Evolutionary conservation across 2,113 vertebrate species (phyloP), one percentile per base, ranked within the genome.

Genomic region (Sceloporus tristichus): DNA sequence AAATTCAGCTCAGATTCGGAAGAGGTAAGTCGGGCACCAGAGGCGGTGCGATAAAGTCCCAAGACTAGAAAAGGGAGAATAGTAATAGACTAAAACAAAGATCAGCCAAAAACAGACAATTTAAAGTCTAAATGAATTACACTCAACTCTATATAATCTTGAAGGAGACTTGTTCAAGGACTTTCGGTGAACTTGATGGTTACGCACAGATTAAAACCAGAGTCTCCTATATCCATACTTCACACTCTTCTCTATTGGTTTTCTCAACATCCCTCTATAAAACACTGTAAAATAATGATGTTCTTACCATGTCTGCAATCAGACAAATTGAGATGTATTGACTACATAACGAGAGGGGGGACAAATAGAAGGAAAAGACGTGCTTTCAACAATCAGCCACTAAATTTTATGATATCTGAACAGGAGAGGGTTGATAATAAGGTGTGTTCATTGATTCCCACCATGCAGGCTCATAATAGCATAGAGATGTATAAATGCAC

Each of bases 331-430:
- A 88, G 65, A 29, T 29, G 81, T 3, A 5, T 68, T 78, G 53
- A 92, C 87, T 75, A 29, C 71, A 13, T 0, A 81, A 88, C 29
- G 66, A 48, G 48, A 48, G 18, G 1, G 1, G 88, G 34, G 68
- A 16, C 84, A 54, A 59, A 83, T 48, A 10, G 70, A 56, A 71
- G 87, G 34, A 94, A 85, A 6, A 5, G 82, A 19, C 11, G 65
- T 1, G 27, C 27, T 78, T 27, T 79, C 86, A 91, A n/a, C n/a
- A 88, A 88, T 0, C 76, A 88, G 66, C 82, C 80, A 79, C 84
- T 75, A 88, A 79, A 65, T 78, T 86, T 92, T 88, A 7, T 42
- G 27, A 75, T 89, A 85, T 65, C n/a, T 66, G n/a, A 89, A 75
- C 42, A 85, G n/a, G 29, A 54, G 79, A 34, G 84, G 59, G 9